Conservation (phyloP, 1,140 invertebrate genomes). For the Lucilia cuprina region DNA sequence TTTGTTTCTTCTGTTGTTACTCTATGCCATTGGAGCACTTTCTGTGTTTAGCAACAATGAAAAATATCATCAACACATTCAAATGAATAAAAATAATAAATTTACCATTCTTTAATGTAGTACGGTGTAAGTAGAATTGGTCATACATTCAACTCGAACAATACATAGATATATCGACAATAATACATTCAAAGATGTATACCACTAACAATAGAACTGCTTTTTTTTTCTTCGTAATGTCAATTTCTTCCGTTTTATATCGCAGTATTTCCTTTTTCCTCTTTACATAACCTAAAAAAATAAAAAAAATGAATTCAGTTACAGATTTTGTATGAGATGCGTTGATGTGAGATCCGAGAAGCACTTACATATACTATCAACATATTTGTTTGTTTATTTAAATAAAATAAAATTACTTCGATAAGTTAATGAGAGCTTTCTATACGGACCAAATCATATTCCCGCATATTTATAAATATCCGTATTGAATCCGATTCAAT, state of each 20-base stretch:
- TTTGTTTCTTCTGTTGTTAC: background rate
- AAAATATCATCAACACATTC: conserved; percentile 27
- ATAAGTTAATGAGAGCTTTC: no score
- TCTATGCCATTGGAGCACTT: background rate
- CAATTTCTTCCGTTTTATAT: conserved; percentile 13
- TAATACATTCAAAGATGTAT: no score
- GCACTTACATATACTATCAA: no score
- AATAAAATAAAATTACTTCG: no score
- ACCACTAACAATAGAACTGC: no score
- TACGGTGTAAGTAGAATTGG: background rate
- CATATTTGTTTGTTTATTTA: no score
- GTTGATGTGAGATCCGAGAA: no score
- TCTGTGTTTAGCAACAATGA: background rate
- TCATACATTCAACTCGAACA: background rate
- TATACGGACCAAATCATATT: no score
- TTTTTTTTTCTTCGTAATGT: background rate
- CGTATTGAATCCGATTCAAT: no score
- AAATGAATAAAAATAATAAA: conserved; percentile 2
- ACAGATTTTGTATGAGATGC: no score
- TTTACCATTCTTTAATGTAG: background rate
- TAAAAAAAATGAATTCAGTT: background rate
- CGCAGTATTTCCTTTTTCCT: conserved; percentile 18
- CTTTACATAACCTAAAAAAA: background rate
- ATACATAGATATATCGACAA: no score
- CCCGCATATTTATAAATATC: no score